Evolutionary conservation across 2,797 vertebrate species (phyloP).

Genomic region (Clarias fuscus): DNA sequence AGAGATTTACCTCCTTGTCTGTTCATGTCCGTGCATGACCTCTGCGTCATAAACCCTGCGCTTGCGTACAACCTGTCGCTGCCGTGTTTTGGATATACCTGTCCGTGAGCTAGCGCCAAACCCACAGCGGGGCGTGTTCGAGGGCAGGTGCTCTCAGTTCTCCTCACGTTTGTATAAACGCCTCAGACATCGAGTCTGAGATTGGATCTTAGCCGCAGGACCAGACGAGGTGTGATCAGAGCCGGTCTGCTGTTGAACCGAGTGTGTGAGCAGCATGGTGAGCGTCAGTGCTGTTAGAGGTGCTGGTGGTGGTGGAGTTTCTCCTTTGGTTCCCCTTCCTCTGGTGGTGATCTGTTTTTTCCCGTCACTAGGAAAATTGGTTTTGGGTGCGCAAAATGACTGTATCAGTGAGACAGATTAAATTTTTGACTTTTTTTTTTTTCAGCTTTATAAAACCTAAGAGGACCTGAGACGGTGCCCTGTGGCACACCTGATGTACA

Average conservation of each 20-base stretch:
- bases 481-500: too few species aligned
- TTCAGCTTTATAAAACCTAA: too few species aligned
- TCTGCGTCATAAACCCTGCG: not conserved
- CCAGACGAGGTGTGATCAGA: not conserved
- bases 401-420: not conserved
- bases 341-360: not conserved
- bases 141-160: slow-evolving; percentile 7
- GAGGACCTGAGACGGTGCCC: too few species aligned
- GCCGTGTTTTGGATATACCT: not conserved
- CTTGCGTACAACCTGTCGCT: not conserved
- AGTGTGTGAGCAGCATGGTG: slow-evolving; percentile 2
- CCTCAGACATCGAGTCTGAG: not conserved
- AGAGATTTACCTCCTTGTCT: not conserved
- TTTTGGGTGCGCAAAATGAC: not conserved
- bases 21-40: slow-evolving; percentile 6
- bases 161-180: slow-evolving; percentile 6
- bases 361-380: not conserved
- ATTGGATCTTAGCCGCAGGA: not conserved
- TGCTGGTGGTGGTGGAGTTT: not conserved
- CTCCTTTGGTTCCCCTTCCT: not conserved
- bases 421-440: too few species aligned
- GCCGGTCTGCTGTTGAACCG: not conserved
- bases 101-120: not conserved
- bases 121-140: not conserved
- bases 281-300: not conserved